Conservation (phyloP, 2,797 vertebrate species). For the Hippocampus kuda region DNA sequence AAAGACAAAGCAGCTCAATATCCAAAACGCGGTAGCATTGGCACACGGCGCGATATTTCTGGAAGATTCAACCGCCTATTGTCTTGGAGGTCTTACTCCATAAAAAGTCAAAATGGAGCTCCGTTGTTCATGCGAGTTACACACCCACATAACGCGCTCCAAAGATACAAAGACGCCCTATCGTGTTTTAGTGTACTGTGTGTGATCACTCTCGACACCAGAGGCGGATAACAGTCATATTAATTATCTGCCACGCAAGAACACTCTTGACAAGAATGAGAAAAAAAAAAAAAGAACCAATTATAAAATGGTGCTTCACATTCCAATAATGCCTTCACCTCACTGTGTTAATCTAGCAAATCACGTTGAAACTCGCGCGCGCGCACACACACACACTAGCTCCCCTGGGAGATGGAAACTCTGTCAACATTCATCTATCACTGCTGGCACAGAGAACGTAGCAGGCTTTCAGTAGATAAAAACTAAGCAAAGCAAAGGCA, state of each 20-base stretch:
- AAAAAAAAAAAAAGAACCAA: not conserved
- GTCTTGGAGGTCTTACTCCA: not conserved
- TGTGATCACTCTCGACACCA: not conserved
- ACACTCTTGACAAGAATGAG: not conserved
- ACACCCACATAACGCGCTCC: not conserved
- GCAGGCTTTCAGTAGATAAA: not conserved
- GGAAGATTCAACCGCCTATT: not conserved
- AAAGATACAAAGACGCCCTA: not conserved
- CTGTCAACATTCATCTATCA: not conserved
- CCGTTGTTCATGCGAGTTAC: not conserved
- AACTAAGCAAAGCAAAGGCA: too few species aligned
- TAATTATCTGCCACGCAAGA: not conserved
- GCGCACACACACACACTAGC: conserved; percentile 2
- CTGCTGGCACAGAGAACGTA: not conserved
- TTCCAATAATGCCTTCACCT: conserved; percentile 1
- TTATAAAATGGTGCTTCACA: not conserved
- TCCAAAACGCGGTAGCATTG: not conserved
- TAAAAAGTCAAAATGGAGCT: not conserved
- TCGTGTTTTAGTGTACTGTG: not conserved
- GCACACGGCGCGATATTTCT: not conserved
- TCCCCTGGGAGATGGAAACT: not conserved
- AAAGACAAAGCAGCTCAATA: not conserved
- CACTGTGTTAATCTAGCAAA: not conserved
- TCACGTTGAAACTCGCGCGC: not conserved
- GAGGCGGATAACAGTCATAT: not conserved